Evolutionary conservation across 2,888 invertebrate species (phyloP).

Genomic region (Drosophila birchii): DNA sequence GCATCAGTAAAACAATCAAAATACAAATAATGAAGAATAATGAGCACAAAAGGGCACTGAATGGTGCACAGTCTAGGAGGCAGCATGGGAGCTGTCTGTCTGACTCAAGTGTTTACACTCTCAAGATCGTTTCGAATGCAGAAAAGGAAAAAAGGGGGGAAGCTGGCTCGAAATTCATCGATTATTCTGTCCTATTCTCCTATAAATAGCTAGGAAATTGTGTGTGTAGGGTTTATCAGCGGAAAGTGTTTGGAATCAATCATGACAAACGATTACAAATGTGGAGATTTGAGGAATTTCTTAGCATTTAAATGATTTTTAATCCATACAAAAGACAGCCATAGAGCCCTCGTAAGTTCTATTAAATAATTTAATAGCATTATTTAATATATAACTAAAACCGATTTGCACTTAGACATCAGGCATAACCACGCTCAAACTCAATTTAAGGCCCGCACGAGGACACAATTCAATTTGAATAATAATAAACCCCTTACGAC

Average conservation of each 20-base stretch:
- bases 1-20: constrained; percentile 48
- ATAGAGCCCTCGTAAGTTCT: not conserved
- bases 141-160: constrained; percentile 2
- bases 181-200: not conserved
- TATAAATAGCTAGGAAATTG: constrained; percentile 25
- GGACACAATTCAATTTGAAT: constrained; percentile 41
- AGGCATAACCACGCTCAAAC: constrained; percentile 2
- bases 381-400: constrained; percentile 5
- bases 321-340: not conserved
- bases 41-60: constrained; percentile 45
- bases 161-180: constrained; percentile 23
- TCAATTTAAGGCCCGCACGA: constrained; percentile 2
- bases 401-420: constrained; percentile 1
- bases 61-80: constrained; percentile 24
- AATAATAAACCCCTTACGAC: constrained; percentile 46
- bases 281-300: not conserved
- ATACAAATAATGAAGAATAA: constrained; percentile 61
- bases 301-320: not conserved
- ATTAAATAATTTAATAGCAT: not conserved
- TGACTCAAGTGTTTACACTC: constrained; percentile 34
- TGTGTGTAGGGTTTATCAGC: constrained; percentile 24
- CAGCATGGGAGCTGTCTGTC: constrained; percentile 28
- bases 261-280: constrained; percentile 16
- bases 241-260: constrained; percentile 29
- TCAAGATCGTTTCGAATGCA: constrained; percentile 8